Percentiles rank a stretch among this genome's conserved stretches.
Conservation (phyloP, 2,888 invertebrate species). For the Pristionchus arcanus region DNA sequence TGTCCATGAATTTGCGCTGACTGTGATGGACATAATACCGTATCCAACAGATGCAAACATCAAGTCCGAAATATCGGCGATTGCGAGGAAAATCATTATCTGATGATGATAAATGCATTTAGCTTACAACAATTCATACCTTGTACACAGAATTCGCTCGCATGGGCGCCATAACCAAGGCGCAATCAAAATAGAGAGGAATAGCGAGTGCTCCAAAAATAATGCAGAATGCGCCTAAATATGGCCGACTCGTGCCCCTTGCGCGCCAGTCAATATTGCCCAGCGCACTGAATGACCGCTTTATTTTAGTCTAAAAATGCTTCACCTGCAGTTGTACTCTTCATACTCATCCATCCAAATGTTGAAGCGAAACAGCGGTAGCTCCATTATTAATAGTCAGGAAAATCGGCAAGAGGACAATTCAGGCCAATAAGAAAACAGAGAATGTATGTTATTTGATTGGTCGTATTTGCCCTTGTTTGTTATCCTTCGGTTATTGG, state of each 20-base stretch:
- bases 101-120: not conserved
- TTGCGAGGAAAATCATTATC: not conserved
- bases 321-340: constrained; percentile 1
- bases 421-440: not conserved
- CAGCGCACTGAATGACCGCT: not conserved
- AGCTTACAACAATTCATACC: not conserved
- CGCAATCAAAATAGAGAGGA: not conserved
- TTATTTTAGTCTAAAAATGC: not conserved
- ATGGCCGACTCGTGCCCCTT: not conserved
- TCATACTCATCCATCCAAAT: not conserved
- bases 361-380: not conserved
- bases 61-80: not conserved
- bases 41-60: not conserved
- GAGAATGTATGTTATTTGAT: not conserved
- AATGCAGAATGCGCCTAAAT: not conserved
- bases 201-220: not conserved
- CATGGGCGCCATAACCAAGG: not conserved
- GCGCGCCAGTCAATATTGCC: not conserved
- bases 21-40: not conserved
- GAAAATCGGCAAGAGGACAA: no score
- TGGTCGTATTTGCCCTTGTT: not conserved
- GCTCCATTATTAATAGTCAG: not conserved
- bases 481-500: not conserved
- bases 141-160: not conserved
- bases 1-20: not conserved